Percentiles rank a stretch among this genome's conserved stretches.
Conservation (phyloP, 2,113 vertebrate species). For the Oreochromis tanganicae region DNA sequence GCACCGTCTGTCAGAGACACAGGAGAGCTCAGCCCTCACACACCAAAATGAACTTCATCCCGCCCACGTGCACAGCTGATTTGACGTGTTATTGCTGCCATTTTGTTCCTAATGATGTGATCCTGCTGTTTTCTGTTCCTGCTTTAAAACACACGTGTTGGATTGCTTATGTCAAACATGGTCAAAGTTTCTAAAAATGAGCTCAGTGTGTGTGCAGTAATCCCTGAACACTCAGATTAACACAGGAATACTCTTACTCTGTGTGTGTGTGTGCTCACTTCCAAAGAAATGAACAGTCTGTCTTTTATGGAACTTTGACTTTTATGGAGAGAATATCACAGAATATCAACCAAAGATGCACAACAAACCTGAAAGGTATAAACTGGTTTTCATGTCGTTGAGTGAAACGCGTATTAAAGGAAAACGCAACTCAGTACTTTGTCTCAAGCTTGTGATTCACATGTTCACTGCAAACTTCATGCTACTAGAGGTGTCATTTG, state of each 20-base stretch:
- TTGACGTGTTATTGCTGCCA: neutral
- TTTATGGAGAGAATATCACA: neutral
- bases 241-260: neutral
- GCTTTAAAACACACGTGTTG: neutral
- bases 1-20: constrained; percentile 55
- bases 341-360: neutral
- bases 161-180: neutral
- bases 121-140: neutral
- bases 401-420: neutral
- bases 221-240: neutral
- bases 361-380: neutral
- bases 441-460: neutral
- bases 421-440: neutral
- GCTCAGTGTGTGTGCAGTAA: neutral
- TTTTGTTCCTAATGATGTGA: neutral
- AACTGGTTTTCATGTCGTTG: neutral
- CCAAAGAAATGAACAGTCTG: neutral
- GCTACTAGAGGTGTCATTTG: neutral
- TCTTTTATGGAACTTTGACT: neutral
- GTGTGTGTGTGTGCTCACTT: neutral
- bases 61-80: neutral
- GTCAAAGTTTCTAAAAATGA: neutral
- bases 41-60: neutral
- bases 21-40: neutral
- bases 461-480: neutral